Conservation (phyloP, 2,113 vertebrate species). For the Pleuronectes platessa region DNA sequence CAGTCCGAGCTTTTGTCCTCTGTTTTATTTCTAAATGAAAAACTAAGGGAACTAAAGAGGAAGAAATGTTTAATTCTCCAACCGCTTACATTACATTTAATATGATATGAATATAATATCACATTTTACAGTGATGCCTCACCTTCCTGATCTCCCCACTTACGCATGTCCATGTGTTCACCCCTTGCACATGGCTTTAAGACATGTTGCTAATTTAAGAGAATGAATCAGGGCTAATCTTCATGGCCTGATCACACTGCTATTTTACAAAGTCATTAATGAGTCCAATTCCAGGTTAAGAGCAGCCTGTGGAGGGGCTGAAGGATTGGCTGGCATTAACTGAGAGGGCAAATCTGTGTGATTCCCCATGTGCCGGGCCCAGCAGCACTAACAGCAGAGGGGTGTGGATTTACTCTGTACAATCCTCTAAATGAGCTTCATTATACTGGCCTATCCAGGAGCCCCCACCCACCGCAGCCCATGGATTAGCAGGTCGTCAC, state of each 20-base stretch:
- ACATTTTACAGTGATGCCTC: background rate
- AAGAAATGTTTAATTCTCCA: background rate
- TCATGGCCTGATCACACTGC: slow-evolving; percentile 69
- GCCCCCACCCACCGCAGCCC: slow-evolving; percentile 40
- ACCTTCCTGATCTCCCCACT: slow-evolving; percentile 42
- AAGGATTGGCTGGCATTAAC: slow-evolving; percentile 74
- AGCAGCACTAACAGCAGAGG: slow-evolving; percentile 51
- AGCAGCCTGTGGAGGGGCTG: slow-evolving; percentile 61
- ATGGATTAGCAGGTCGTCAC: slow-evolving; percentile 70
- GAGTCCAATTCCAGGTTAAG: slow-evolving; percentile 71
- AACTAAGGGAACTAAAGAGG: background rate
- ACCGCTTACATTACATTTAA: background rate
- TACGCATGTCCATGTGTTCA: slow-evolving; percentile 50
- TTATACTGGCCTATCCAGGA: slow-evolving; percentile 71
- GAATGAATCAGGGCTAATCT: slow-evolving; percentile 78
- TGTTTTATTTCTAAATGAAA: background rate
- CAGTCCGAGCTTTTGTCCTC: background rate
- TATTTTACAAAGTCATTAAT: slow-evolving; percentile 75
- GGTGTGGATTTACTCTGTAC: slow-evolving; percentile 72
- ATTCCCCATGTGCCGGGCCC: slow-evolving; percentile 39
- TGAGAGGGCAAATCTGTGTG: slow-evolving; percentile 59
- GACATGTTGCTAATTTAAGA: slow-evolving; percentile 77
- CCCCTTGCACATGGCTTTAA: slow-evolving; percentile 57
- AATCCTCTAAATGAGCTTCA: slow-evolving; percentile 81
- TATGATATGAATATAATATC: background rate